Evolutionary conservation across 2,113 vertebrate genomes (phyloP), one percentile per base, ranked within the genome.

Genomic region (Dromaius novaehollandiae): DNA sequence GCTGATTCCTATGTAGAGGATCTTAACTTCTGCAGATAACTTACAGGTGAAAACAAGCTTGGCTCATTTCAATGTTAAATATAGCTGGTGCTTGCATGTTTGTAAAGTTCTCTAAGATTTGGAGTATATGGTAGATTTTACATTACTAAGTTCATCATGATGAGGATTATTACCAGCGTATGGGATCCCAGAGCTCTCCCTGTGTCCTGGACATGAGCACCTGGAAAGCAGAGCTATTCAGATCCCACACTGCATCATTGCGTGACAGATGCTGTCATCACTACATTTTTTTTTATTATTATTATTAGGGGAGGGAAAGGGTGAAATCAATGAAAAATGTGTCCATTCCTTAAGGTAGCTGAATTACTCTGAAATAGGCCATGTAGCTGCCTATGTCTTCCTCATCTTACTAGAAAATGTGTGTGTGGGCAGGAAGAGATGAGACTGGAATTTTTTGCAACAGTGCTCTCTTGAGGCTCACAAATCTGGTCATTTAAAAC

Each of bases 401-500:
- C 90, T 84, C 53, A 95, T 96, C 87, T 79, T 90, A 83, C 79
- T 95, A 97, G 91, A 94, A 91, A 96, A 74, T 92, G 74, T 96
- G 90, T 86, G 92, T 91, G 85, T 79, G 93, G 86, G 60, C 73
- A 93, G 73, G 60, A 81, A 63, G 64, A 95, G 86, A 81, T 93
- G 84, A 94, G 92, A 79, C 86, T 68, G 93, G 84, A 78, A 93
- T 81, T 92, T 96, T 48, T 87, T 84, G 93, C 61, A 91, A 85
- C 34, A 93, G 50, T 95, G 68, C 48, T 95, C 94, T 93, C 96
- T 75, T 53, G 95, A 94, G 95, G 64, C 89, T 94, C 85, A 89
- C 97, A 92, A 86, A 82, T 93, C 88, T 97, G 51, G 22, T 91
- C 77, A 97, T 96, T 98, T 96, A 95, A 91, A 96, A 51, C 32